Evolutionary conservation across 1,140 invertebrate genomes (phyloP), one percentile per base, ranked within the genome.

Genomic region (Harlomillsia oculata): DNA sequence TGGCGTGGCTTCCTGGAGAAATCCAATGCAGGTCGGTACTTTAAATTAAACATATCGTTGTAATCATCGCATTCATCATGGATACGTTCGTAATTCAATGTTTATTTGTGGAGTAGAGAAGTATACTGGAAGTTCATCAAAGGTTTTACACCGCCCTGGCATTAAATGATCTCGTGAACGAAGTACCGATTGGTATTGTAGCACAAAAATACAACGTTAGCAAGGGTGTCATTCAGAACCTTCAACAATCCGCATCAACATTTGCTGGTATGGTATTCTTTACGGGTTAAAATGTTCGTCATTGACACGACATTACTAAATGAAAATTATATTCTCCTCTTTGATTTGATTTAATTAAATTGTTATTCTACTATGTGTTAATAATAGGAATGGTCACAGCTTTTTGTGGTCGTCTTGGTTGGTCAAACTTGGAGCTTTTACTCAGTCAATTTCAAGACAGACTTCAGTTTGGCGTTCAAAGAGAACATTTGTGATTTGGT

Each of bases 231-330:
- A 66, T 82, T 13, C 95, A 98, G 75, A 83, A 86, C 61, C 75
- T 98, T 25, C 95, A 98, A 73, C 91, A 97, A 69, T 83, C 86
- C 44, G 84, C 93, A n/a, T 82, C 93, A 26, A 94, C 91, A 25
- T 97, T 97, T 81, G 90, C 95, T 48, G 93, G 92, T 82, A 78
- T 72, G 68, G 68, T 66, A 16, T 20, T 40, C 11, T 6, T 40
- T n/a, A 16, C 21, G 8, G 8, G 21, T 41, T 6, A 45, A 45
- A 25, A 13, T 34, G n/a, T 18, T 11, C 32, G 8, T 9, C 20
- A 39, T 8, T 39, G 5, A 39, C 5, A 39, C 20, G 5, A 39
- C 37, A 5, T 5, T 39, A 4, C 5, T 8, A 16, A 16, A 39
- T n/a, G 37, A 44, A 6, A 44, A 13, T 44, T 3, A 3, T 44